These are phyloP conservation scores for Aleiodes sp. DNA, from an alignment of 1,140 invertebrate species.

Conservation along the genomic window DNA sequence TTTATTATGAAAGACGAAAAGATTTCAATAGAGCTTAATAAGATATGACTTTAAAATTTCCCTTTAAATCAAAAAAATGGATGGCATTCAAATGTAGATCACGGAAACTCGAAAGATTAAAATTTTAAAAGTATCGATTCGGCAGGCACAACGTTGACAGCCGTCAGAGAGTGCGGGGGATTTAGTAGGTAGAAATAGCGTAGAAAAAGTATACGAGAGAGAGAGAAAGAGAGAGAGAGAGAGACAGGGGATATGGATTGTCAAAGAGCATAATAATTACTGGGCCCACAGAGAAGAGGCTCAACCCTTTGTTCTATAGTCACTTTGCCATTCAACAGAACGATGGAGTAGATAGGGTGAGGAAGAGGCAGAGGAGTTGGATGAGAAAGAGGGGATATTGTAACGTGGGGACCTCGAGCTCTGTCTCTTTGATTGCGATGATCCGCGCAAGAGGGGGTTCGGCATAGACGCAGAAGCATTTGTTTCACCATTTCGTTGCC, in stretches of 20 bases:
- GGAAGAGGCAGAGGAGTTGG: not conserved
- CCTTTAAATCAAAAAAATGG: not conserved
- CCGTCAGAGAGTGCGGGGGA: not conserved
- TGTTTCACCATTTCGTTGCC: constrained; percentile 16
- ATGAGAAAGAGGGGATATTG: not conserved
- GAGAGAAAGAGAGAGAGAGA: not conserved
- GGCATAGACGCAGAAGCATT: not conserved
- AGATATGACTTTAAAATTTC: too few species aligned
- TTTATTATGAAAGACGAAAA: too few species aligned
- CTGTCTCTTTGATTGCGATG: constrained; percentile 16
- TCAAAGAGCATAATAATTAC: constrained; percentile 64
- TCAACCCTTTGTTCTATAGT: constrained; percentile 66
- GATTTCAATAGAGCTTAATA: too few species aligned
- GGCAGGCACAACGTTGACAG: constrained; percentile 25
- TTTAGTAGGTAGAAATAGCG: constrained; percentile 4
- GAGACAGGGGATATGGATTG: constrained; percentile 18
- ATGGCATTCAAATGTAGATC: not conserved
- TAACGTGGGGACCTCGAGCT: not conserved
- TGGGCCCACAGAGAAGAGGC: constrained; percentile 62
- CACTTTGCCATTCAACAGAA: constrained; percentile 52
- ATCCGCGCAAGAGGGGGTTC: constrained; percentile 3
- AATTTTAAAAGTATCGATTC: constrained; percentile 37
- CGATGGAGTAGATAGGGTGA: not conserved
- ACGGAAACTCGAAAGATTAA: constrained; percentile 19
- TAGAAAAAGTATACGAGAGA: not conserved